These are phyloP conservation scores for Mus minutoides DNA, from an alignment of 2,797 vertebrate genomes.

Conservation along the genomic window DNA sequence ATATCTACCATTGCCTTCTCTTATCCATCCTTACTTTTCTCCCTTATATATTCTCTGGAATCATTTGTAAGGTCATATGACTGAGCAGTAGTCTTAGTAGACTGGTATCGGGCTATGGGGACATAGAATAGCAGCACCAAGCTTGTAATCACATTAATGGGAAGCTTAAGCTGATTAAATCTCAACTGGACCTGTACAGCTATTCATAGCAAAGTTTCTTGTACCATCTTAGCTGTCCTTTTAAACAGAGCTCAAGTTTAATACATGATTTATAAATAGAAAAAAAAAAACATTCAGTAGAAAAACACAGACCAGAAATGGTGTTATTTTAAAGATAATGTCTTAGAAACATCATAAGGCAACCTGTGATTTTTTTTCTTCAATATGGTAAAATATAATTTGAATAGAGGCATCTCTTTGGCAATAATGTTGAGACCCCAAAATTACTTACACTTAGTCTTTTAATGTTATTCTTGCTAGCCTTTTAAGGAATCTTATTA, in stretches of 20 bases:
- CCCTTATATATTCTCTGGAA: background rate
- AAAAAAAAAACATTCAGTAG: background rate
- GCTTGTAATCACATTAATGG: background rate
- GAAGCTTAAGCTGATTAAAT: conserved; percentile 29
- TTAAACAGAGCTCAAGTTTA: background rate
- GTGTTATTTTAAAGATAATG: conserved; percentile 8
- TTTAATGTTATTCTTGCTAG: background rate
- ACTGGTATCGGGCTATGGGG: background rate
- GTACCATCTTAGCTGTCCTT: background rate
- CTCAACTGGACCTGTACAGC: background rate
- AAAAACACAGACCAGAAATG: background rate
- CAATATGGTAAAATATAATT: background rate
- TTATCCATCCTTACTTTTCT: background rate
- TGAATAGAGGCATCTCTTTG: background rate
- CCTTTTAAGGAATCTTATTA: background rate
- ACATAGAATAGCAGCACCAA: background rate
- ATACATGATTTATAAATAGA: background rate
- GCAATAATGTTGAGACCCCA: background rate
- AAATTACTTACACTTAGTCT: background rate
- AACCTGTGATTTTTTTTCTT: background rate
- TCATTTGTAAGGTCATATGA: background rate
- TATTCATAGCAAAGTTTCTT: conserved; percentile 14
- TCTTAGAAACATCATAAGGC: background rate
- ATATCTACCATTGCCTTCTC: background rate
- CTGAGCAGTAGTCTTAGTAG: background rate